Percentiles rank a stretch among this genome's conserved stretches.
Conservation (phyloP, 2,888 invertebrate genomes). For the Malthinus flaveolus region DNA sequence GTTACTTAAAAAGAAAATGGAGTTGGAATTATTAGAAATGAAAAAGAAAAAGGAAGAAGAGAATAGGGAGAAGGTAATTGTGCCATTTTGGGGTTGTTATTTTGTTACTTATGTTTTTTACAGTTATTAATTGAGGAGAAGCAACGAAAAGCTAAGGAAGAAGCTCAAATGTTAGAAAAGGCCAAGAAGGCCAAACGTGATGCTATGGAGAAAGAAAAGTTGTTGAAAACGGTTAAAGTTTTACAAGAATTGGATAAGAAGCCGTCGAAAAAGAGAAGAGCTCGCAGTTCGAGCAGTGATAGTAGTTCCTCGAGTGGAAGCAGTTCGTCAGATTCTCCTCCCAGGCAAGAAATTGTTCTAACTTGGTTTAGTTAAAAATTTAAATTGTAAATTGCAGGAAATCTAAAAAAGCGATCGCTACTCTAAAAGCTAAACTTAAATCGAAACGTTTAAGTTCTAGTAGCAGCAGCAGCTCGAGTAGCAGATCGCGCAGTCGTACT, state of each 20-base stretch:
- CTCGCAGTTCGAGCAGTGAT: conserved; percentile 34
- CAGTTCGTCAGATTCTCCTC: conserved; percentile 39
- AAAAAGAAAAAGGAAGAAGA: conserved; percentile 60
- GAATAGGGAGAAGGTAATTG: conserved; percentile 38
- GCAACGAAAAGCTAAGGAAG: conserved; percentile 53
- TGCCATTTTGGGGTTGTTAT: conserved; percentile 4
- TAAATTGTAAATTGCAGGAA: conserved; percentile 7
- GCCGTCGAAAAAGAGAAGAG: conserved; percentile 31
- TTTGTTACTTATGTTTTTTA: neutral
- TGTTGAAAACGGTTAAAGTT: conserved; percentile 52
- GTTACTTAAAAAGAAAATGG: conserved; percentile 64
- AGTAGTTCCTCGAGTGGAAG: conserved; percentile 42
- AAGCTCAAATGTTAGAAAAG: conserved; percentile 54
- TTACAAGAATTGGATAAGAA: conserved; percentile 50
- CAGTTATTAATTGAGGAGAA: conserved; percentile 48
- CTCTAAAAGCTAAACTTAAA: conserved; percentile 15
- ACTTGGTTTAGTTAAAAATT: neutral
- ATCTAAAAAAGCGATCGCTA: conserved; percentile 16
- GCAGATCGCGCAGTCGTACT: conserved; percentile 28
- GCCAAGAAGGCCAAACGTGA: conserved; percentile 53
- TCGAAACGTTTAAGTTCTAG: conserved; percentile 28
- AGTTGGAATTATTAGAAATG: conserved; percentile 60
- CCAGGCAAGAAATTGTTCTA: conserved; percentile 5
- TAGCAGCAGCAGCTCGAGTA: conserved; percentile 31
- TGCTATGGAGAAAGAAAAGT: conserved; percentile 52